These are phyloP conservation scores for Polyergus mexicanus DNA, from an alignment of 1,140 invertebrate species.

Conservation along the genomic window DNA sequence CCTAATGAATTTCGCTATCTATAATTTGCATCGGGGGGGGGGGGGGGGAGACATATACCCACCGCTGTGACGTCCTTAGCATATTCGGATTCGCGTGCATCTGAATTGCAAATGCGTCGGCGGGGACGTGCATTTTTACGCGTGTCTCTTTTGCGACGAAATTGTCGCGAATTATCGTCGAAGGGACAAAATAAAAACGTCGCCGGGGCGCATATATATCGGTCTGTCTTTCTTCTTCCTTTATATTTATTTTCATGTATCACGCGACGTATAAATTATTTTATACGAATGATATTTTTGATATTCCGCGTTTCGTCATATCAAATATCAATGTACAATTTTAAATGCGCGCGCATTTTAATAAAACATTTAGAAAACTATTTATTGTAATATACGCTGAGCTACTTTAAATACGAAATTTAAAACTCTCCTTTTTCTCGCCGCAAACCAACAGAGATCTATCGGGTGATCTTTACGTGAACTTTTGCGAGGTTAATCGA, in stretches of 20 bases:
- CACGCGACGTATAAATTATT: neutral
- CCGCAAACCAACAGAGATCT: no score
- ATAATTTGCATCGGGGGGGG: slow-evolving; percentile 55
- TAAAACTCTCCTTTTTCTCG: neutral
- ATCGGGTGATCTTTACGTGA: neutral
- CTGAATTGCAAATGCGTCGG: slow-evolving; percentile 53
- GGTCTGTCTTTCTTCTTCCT: neutral
- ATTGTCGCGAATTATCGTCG: slow-evolving; percentile 45
- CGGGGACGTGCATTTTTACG: neutral
- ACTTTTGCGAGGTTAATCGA: neutral
- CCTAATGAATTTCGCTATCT: slow-evolving; percentile 58
- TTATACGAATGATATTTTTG: neutral
- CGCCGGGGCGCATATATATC: neutral
- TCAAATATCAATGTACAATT: no score
- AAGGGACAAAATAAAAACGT: slow-evolving; percentile 6
- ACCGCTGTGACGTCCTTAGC: slow-evolving; percentile 32
- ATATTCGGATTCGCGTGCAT: slow-evolving; percentile 52
- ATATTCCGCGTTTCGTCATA: no score
- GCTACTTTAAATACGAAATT: neutral
- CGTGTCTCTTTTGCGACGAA: neutral
- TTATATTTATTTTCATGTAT: neutral
- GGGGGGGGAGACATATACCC: slow-evolving; percentile 18
- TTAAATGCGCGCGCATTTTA: no score
- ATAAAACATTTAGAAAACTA: neutral
- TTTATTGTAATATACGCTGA: neutral